A percentile compares a stretch with the other conserved stretches of the same genome.
Conservation (phyloP, 2,797 vertebrate species). For the Buphagus erythrorhynchus region DNA sequence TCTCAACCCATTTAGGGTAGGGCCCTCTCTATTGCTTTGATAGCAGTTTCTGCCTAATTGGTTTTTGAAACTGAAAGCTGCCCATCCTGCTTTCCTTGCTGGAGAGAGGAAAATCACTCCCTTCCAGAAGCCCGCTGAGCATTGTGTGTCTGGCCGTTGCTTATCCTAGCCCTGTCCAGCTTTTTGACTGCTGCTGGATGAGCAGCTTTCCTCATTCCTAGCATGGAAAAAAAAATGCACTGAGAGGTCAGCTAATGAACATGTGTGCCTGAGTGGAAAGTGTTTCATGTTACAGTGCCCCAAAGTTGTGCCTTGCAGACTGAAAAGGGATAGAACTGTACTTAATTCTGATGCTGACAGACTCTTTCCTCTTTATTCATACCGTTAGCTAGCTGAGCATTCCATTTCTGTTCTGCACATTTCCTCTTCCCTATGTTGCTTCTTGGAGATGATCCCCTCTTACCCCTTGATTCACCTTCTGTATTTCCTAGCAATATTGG, state of each 20-base stretch:
- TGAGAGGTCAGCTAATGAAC: not conserved
- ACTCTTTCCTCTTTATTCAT: not conserved
- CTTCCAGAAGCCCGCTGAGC: slow-evolving; percentile 30
- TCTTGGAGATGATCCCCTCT: not conserved
- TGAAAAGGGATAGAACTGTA: not conserved
- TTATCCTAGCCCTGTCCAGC: slow-evolving; percentile 20
- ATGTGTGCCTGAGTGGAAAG: not conserved
- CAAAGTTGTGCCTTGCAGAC: not conserved
- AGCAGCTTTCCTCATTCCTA: not conserved
- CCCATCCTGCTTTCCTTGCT: slow-evolving; percentile 54
- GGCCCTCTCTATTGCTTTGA: slow-evolving; percentile 56
- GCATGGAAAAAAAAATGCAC: not conserved
- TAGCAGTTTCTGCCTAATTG: slow-evolving; percentile 68
- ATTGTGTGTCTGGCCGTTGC: not conserved
- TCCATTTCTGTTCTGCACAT: fast-evolving
- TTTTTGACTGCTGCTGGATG: not conserved
- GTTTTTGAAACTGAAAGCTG: slow-evolving; percentile 51
- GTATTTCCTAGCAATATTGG: not conserved
- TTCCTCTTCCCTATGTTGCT: not conserved
- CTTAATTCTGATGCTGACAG: not conserved
- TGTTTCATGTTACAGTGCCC: not conserved
- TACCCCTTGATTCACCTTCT: not conserved
- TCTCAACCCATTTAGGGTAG: slow-evolving; percentile 50
- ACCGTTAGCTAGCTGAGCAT: not conserved
- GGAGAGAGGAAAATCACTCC: slow-evolving; percentile 27